Evolutionary conservation across 2,888 invertebrate species (phyloP), one percentile per base, ranked within the genome.

Genomic region (Dryocosmus kuriphilus): DNA sequence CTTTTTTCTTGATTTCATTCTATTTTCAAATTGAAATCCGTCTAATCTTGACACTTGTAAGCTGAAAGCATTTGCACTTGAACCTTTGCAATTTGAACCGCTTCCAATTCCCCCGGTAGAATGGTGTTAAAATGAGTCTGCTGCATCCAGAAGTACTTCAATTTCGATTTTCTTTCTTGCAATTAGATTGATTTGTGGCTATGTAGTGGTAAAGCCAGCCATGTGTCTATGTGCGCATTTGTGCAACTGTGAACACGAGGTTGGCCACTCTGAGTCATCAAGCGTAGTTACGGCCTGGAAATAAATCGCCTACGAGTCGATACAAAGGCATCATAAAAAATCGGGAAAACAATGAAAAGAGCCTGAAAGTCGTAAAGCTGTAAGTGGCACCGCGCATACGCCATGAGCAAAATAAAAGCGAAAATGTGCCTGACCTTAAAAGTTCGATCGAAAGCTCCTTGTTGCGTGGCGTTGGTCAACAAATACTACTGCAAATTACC

Each of bases 261-360:
- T 65, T 65, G 11, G 65, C 35, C 38, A 38, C 35, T 63, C 74
- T 80, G 80, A 82, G 77, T 82, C 81, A 81, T 77, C 81, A 67
- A 55, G 60, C 24, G 74, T 75, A 74, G 75, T 77, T 76, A 76
- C 76, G 74, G 75, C 62, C 77, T 75, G 81, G 55, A 78, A 79
- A 81, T 81, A 81, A 82, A 82, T 80, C 78, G 78, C 79, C 76
- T 67, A 80, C 71, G 77, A 78, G 76, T 81, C 81, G 79, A 82
- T 81, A 78, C 79, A 78, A 78, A 75, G 74, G 77, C 78, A 67
- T 61, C 77, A 79, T 80, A 83, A 84, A 84, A 82, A 82, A 79
- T 81, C 78, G 46, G 38, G 79, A 79, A 84, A 84, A 83, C 83
- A 81, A 84, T 83, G 83, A 83, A 80, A 83, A 81, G 76, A 74